Percentiles rank a stretch among this genome's conserved stretches.
phyloP scores from a whole-genome alignment of 2,113 vertebrate genomes.

The Caranx melampygus region DNA sequence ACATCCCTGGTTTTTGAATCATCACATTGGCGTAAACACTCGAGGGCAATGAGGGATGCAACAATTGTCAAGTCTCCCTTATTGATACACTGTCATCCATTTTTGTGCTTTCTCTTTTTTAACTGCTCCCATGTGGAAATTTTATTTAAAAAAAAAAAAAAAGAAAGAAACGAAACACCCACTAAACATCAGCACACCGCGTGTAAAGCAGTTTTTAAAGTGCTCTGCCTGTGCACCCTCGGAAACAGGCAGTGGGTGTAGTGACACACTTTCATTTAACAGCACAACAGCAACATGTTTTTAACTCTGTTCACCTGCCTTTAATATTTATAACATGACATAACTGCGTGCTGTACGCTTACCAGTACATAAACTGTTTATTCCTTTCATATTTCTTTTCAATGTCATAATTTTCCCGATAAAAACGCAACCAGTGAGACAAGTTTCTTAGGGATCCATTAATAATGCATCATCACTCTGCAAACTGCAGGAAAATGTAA shows the following conservation, averaged over 20 bases:
- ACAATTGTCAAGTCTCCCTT: constrained; percentile 21
- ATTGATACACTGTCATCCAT: not conserved
- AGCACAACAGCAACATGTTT: constrained; percentile 15
- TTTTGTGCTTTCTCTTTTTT: constrained; percentile 9
- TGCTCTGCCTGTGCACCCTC: constrained; percentile 33
- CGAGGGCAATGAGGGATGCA: constrained; percentile 6
- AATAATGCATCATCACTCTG: constrained; percentile 58
- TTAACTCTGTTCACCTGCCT: constrained; percentile 7
- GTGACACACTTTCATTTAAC: constrained; percentile 43
- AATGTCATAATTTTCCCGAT: constrained; percentile 18
- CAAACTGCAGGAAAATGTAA: constrained; percentile 39
- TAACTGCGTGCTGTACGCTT: not conserved
- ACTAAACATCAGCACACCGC: constrained; percentile 30
- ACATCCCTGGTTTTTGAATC: not conserved
- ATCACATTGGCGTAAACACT: constrained; percentile 28
- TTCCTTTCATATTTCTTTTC: constrained; percentile 32
- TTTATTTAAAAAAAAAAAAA: not conserved
- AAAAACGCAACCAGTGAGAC: constrained; percentile 38
- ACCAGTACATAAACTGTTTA: not conserved
- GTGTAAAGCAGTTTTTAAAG: constrained; percentile 48
- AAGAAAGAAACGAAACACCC: constrained; percentile 34
- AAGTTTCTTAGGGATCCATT: constrained; percentile 29
- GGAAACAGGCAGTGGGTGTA: constrained; percentile 37
- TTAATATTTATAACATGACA: constrained; percentile 25
- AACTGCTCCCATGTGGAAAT: constrained; percentile 41